Evolutionary conservation across 1,140 invertebrate genomes (phyloP).

Genomic region (Aradophagus sp.): DNA sequence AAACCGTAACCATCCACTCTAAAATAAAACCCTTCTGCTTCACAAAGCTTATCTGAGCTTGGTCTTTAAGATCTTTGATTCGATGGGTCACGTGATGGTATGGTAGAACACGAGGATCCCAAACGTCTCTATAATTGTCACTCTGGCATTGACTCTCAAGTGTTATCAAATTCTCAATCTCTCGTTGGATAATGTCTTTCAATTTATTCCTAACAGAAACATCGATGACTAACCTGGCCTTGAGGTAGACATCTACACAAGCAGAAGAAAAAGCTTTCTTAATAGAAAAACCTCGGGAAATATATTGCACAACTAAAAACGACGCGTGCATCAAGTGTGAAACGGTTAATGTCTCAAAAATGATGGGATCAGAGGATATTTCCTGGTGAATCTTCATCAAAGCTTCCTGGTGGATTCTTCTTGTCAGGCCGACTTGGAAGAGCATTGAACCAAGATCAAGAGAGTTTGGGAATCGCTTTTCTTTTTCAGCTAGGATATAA

Average conservation of each 20-base stretch:
- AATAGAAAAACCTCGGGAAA: slow-evolving; percentile 77
- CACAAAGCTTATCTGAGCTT: slow-evolving; percentile 61
- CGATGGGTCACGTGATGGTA: slow-evolving; percentile 58
- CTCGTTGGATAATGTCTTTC: slow-evolving; percentile 58
- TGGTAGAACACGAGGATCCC: slow-evolving; percentile 27
- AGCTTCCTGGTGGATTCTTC: slow-evolving; percentile 66
- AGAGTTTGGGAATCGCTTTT: slow-evolving; percentile 59
- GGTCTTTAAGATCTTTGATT: slow-evolving; percentile 61
- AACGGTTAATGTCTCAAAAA: slow-evolving; percentile 76
- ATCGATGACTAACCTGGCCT: slow-evolving; percentile 74
- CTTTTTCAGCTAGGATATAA: slow-evolving; percentile 78
- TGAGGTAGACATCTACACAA: slow-evolving; percentile 82
- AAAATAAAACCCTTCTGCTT: slow-evolving; percentile 67
- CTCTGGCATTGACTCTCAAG: neutral
- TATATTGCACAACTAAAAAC: slow-evolving; percentile 79
- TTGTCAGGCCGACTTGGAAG: slow-evolving; percentile 73
- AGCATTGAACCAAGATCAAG: slow-evolving; percentile 78
- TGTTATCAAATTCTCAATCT: slow-evolving; percentile 12
- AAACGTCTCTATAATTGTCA: slow-evolving; percentile 24
- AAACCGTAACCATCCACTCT: slow-evolving; percentile 31
- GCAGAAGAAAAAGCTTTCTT: slow-evolving; percentile 76
- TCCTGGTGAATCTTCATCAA: slow-evolving; percentile 76
- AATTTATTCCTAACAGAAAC: slow-evolving; percentile 60
- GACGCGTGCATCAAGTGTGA: slow-evolving; percentile 80
- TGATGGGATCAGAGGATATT: slow-evolving; percentile 67